These are phyloP conservation scores for Panopea generosa DNA, from an alignment of 2,888 invertebrate species.

Conservation along the genomic window DNA sequence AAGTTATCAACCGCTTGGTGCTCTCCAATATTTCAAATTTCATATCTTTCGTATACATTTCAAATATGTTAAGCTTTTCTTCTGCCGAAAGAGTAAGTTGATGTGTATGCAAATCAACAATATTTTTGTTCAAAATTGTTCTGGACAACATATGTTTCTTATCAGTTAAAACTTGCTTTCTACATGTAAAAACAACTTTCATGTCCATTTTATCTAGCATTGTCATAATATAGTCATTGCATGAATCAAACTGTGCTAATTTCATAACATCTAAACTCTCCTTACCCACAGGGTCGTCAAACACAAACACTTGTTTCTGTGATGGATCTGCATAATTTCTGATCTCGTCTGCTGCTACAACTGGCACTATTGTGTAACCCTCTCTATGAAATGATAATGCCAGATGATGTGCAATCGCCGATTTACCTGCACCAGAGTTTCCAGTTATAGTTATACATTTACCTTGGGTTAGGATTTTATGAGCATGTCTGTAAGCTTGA, in stretches of 20 bases:
- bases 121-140: not conserved
- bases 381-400: conserved; percentile 10
- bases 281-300: conserved; percentile 16
- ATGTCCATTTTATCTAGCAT: not conserved
- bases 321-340: not conserved
- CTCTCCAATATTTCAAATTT: not conserved
- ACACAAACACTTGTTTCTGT: conserved; percentile 19
- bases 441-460: conserved; percentile 13
- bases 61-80: conserved; percentile 1
- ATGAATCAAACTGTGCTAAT: not conserved
- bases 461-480: not conserved
- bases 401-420: conserved; percentile 13
- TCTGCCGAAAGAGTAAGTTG: not conserved
- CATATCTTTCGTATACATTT: not conserved
- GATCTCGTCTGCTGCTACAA: conserved; percentile 9
- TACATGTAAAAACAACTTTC: conserved; percentile 8
- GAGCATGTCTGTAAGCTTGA: conserved; percentile 3
- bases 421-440: conserved; percentile 27
- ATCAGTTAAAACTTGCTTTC: not conserved
- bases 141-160: not conserved
- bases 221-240: not conserved
- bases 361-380: conserved; percentile 26
- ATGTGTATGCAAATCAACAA: conserved; percentile 1
- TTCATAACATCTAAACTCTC: conserved; percentile 3
- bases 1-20: too few species aligned